phyloP scores from a whole-genome alignment of 2,113 vertebrate species.

The Cinclus cinclus region DNA sequence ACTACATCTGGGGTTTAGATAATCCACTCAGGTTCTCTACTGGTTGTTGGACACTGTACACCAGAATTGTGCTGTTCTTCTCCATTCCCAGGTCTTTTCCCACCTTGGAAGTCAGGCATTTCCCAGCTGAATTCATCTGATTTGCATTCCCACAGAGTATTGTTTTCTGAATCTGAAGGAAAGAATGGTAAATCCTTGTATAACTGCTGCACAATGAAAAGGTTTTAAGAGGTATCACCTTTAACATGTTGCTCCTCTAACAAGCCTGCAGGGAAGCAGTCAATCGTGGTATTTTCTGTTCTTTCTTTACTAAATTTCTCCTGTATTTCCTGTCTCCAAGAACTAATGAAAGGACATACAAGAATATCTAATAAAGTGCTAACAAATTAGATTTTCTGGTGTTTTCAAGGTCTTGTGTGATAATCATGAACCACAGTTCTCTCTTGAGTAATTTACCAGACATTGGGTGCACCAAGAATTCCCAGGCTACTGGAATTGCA shows the following conservation, averaged over 20 bases:
- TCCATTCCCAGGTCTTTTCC: background rate
- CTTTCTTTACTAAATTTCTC: background rate
- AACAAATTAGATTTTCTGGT: background rate
- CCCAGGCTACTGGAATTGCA: rapidly evolving
- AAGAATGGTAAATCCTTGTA: background rate
- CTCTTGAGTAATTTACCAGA: background rate
- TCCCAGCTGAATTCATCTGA: background rate
- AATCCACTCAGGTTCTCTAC: background rate
- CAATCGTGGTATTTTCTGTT: background rate
- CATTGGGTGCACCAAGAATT: background rate
- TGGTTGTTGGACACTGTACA: rapidly evolving
- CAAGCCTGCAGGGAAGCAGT: background rate
- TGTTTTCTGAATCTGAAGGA: background rate
- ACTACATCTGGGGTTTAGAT: background rate
- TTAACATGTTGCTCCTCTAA: background rate
- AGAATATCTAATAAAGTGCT: background rate
- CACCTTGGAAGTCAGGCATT: background rate
- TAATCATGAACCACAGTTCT: background rate
- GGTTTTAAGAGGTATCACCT: background rate
- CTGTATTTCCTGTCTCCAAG: background rate
- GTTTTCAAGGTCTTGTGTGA: background rate
- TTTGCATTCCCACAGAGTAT: background rate
- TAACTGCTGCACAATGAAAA: background rate
- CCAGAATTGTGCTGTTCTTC: background rate
- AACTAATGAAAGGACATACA: background rate